Conservation (phyloP, 2,113 vertebrate genomes). For the Petroica traversi region DNA sequence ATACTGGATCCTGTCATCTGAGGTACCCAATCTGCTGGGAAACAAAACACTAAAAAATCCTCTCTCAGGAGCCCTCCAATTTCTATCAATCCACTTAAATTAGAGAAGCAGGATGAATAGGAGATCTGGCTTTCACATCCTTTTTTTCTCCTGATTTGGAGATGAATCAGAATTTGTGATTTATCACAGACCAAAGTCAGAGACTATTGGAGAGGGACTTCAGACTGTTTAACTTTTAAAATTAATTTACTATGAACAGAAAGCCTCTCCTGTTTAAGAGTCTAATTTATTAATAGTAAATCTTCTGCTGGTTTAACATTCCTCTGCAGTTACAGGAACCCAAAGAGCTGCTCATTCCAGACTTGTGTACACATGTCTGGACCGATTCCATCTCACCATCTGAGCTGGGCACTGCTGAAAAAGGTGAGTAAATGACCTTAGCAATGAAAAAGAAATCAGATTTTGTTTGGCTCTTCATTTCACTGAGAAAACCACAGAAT, state of each 20-base stretch:
- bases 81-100: neutral
- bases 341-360: neutral
- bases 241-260: neutral
- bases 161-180: slow-evolving; percentile 1
- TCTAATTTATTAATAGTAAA: neutral
- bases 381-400: neutral
- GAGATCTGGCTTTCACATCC: neutral
- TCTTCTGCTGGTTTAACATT: neutral
- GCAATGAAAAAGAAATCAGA: neutral
- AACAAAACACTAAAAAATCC: neutral
- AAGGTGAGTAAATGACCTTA: neutral
- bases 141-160: neutral
- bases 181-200: neutral
- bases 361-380: neutral
- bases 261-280: neutral
- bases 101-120: neutral
- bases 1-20: neutral
- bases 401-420: neutral
- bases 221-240: neutral
- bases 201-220: neutral
- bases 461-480: neutral
- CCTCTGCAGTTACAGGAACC: neutral
- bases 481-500: neutral
- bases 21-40: neutral
- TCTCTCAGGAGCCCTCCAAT: neutral